A percentile compares a stretch with the other conserved stretches of the same genome.
phyloP scores from a whole-genome alignment of 2,113 vertebrate species.

The Nestor notabilis region DNA sequence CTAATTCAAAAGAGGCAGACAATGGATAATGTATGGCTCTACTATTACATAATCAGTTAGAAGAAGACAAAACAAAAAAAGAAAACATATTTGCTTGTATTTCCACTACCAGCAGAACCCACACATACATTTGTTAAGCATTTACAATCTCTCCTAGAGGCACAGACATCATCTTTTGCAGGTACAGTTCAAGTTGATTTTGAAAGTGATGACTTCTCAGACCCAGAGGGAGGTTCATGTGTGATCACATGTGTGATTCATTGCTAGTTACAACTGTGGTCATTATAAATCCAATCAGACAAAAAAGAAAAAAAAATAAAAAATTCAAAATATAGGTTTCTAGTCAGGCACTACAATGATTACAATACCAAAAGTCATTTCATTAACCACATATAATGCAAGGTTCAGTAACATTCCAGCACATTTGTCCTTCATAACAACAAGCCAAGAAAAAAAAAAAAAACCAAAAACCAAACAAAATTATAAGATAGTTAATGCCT shows the following conservation, averaged over 20 bases:
- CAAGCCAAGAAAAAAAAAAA: background rate
- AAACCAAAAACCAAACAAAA: background rate
- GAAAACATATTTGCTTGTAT: background rate
- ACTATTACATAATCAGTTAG: background rate
- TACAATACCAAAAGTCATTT: background rate
- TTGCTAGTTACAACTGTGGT: background rate
- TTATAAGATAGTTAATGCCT: background rate
- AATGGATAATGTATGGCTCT: conserved; percentile 22
- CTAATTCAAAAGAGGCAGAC: conserved; percentile 43
- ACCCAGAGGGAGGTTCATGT: background rate
- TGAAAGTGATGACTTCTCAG: background rate
- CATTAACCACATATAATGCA: background rate
- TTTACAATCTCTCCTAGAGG: background rate
- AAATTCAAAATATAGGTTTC: background rate
- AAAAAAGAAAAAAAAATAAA: background rate
- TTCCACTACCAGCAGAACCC: background rate
- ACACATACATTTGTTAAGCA: background rate
- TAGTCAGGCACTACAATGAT: background rate
- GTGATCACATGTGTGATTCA: background rate
- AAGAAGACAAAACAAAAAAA: background rate
- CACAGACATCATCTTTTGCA: background rate
- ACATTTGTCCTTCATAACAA: background rate
- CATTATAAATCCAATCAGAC: background rate
- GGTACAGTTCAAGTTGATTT: background rate
- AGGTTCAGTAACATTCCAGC: background rate